Evolutionary conservation across 2,888 invertebrate species (phyloP).

Genomic region (Metallyticus violacea): DNA sequence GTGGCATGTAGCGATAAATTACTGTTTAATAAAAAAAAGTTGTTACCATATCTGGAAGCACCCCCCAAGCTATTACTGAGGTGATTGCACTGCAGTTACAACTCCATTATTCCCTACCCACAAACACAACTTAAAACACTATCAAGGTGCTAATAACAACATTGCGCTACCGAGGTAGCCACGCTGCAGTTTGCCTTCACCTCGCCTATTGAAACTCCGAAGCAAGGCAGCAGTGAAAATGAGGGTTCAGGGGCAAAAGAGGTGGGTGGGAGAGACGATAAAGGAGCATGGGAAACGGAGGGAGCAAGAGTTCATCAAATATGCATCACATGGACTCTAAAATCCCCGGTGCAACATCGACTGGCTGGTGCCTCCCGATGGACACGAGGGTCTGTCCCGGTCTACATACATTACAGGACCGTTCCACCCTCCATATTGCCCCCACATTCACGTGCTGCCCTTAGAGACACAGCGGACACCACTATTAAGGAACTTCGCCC

Average conservation of each 20-base stretch:
- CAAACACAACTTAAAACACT: neutral
- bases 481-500: neutral
- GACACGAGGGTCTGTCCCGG: neutral
- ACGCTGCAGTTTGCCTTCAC: neutral
- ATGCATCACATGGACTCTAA: slow-evolving; percentile 7
- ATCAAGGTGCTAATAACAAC: neutral
- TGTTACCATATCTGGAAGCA: neutral
- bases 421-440: neutral
- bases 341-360: neutral
- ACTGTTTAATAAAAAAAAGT: neutral
- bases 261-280: neutral
- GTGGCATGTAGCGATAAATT: too few species aligned
- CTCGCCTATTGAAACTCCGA: neutral
- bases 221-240: neutral
- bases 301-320: neutral
- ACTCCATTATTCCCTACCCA: neutral
- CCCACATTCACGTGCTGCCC: too few species aligned
- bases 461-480: neutral
- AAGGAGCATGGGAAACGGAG: neutral
- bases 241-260: too few species aligned
- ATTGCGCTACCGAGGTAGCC: neutral
- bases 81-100: too few species aligned
- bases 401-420: neutral
- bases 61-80: neutral
- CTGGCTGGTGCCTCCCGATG: neutral